These are phyloP conservation scores for Hoplostethus atlanticus DNA, from an alignment of 2,797 vertebrate species.

Conservation along the genomic window DNA sequence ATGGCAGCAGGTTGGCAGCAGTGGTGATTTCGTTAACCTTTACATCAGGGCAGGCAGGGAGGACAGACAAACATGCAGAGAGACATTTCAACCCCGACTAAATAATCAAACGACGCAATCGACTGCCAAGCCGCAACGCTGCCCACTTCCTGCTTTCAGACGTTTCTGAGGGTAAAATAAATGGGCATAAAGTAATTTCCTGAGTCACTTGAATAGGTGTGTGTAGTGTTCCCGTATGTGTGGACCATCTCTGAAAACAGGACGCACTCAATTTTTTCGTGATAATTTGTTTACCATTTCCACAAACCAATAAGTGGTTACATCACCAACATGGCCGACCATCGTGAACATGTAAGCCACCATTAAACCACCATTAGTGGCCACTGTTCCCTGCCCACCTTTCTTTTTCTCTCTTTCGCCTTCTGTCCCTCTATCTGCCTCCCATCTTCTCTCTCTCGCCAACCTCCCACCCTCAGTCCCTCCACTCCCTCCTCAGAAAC, in stretches of 20 bases:
- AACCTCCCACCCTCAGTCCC: not conserved
- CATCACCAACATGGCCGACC: not conserved
- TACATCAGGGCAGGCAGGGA: constrained; percentile 64
- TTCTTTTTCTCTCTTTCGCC: not conserved
- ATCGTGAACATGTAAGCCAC: constrained; percentile 7
- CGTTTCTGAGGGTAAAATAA: constrained; percentile 14
- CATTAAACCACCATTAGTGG: too few species aligned
- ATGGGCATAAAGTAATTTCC: constrained; percentile 38
- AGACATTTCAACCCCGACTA: constrained; percentile 37
- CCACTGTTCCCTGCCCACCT: too few species aligned
- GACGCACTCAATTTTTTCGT: constrained; percentile 20
- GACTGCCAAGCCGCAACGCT: constrained; percentile 1
- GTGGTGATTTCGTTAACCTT: constrained; percentile 82
- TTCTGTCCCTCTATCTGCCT: not conserved
- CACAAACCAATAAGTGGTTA: constrained; percentile 10
- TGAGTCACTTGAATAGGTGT: constrained; percentile 15
- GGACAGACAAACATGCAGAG: constrained; percentile 46
- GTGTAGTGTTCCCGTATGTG: not conserved
- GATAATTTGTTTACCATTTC: constrained; percentile 30
- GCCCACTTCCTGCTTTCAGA: too few species aligned
- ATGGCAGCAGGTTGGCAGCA: constrained; percentile 79
- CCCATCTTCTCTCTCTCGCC: not conserved
- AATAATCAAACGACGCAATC: constrained; percentile 48
- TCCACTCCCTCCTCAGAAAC: not conserved
- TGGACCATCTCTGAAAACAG: constrained; percentile 27